phyloP scores from a whole-genome alignment of 2,797 vertebrate species.

The Myripristis jacobus region DNA sequence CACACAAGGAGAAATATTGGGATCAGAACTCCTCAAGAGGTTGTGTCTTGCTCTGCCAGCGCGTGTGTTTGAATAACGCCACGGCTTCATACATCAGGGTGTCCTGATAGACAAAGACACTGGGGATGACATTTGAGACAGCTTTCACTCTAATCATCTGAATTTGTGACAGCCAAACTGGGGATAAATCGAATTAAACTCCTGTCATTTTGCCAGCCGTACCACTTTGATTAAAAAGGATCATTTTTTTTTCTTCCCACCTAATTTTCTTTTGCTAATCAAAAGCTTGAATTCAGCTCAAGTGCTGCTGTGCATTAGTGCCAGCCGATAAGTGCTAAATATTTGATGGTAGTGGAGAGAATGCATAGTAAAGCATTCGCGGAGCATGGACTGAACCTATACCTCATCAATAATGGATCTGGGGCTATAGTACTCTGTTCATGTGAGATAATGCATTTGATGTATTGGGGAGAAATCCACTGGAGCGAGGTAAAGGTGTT shows the following conservation, averaged over 20 bases:
- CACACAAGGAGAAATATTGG: no score
- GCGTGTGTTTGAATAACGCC: conserved; percentile 19
- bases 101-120: conserved; percentile 18
- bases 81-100: conserved; percentile 10
- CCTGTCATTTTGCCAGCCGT: conserved; percentile 49
- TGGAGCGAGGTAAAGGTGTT: conserved; percentile 68
- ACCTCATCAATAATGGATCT: conserved; percentile 75
- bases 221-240: conserved; percentile 62
- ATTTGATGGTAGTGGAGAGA: conserved; percentile 72
- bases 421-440: conserved; percentile 40
- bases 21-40: no score
- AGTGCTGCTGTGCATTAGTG: conserved; percentile 47
- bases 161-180: conserved; percentile 46
- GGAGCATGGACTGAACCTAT: conserved; percentile 71
- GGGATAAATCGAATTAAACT: conserved; percentile 47
- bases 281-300: conserved; percentile 66
- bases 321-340: conserved; percentile 72
- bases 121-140: conserved; percentile 30
- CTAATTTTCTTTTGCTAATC: conserved; percentile 65
- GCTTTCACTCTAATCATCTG: conserved; percentile 59
- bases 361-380: conserved; percentile 43
- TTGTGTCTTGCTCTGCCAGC: neutral
- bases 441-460: conserved; percentile 63
- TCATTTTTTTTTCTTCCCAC: conserved; percentile 35
- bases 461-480: conserved; percentile 55